Base-by-base conservation (phyloP, 2,797 vertebrate species). In the Xerus rutilus region DNA sequence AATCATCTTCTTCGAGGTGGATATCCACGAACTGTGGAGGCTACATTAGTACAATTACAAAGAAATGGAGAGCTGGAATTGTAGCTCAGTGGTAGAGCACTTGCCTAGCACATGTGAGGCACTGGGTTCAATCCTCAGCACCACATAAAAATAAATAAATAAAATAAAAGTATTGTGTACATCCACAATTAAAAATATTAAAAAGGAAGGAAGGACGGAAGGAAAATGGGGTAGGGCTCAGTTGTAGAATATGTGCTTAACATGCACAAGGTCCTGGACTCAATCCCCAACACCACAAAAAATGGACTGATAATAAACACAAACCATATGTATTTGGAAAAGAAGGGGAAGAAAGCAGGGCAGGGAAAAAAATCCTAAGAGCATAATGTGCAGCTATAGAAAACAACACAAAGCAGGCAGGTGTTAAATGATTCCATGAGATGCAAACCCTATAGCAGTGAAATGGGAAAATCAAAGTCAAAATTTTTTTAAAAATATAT, bases 21-120 rank as follows among this genome's bases (percentile, higher is more conserved):
- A 99, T 99, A 97, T 99, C 99, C 54, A 99, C 99, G 97, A 99
- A 99, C 97, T 99, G 99, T 88, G 99, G 99, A 5, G 98, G 98
- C 99, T 99, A 95, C 39, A 77, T 72, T 15, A 89, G 25, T 12
- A 81, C 72, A 96, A 62, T 72, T 32, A 74, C 73, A 92, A 95
- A 88, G 9, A 70, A 78, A 0, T 23, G 43, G 17, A 11, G 45
- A 45, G 21, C 12, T 32, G 62, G 62, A 1, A 4, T 32, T n/a
- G n/a, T 2, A 72, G 67, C 65, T 59, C 67, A 52, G 54, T 9
- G 43, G 20, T n/a, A 81, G 6, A 72, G 30, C 14, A 35, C 45
- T 47, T 1, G 21, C 21, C 67, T 18, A 28, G 45, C 35, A 67
- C 11, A 54, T 23, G 73, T 28, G 21, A 35, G 25, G 32, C 17